Evolutionary conservation across 1,140 invertebrate genomes (phyloP).

Genomic region (Yoshiicerus persimilis): DNA sequence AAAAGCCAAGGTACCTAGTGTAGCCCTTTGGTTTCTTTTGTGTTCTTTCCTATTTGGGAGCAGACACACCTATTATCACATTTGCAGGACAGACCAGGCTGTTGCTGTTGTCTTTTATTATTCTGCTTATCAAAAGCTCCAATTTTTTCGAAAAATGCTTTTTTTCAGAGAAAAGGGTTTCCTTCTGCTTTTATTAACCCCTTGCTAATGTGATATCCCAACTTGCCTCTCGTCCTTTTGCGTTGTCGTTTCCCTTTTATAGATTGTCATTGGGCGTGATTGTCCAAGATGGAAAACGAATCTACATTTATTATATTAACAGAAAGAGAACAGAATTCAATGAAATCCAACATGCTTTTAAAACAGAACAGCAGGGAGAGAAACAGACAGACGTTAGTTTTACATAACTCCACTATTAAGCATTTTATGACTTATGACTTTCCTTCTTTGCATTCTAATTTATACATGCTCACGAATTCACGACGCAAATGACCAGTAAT

Average conservation of each 20-base stretch:
- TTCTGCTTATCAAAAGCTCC: conserved; percentile 2
- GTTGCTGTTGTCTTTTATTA: neutral
- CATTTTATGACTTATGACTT: conserved; percentile 24
- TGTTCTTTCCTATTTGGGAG: neutral
- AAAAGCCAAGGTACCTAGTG: neutral
- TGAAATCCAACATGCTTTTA: neutral
- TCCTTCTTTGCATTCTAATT: conserved; percentile 26
- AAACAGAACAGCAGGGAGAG: neutral
- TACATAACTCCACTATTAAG: neutral
- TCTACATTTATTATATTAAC: neutral
- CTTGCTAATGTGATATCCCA: neutral
- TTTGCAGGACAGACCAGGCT: neutral
- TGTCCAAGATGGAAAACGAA: neutral
- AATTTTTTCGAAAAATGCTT: conserved; percentile 45
- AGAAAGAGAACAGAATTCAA: neutral
- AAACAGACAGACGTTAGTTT: neutral
- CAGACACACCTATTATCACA: conserved; percentile 18
- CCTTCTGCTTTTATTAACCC: conserved; percentile 11
- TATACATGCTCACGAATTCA: neutral
- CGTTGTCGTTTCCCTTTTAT: neutral
- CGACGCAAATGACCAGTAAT: neutral
- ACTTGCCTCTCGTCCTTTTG: neutral
- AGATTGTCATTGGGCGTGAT: neutral
- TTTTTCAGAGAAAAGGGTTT: neutral
- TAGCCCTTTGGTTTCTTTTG: neutral